phyloP scores from a whole-genome alignment of 2,888 invertebrate genomes.

The Hyalella azteca region DNA sequence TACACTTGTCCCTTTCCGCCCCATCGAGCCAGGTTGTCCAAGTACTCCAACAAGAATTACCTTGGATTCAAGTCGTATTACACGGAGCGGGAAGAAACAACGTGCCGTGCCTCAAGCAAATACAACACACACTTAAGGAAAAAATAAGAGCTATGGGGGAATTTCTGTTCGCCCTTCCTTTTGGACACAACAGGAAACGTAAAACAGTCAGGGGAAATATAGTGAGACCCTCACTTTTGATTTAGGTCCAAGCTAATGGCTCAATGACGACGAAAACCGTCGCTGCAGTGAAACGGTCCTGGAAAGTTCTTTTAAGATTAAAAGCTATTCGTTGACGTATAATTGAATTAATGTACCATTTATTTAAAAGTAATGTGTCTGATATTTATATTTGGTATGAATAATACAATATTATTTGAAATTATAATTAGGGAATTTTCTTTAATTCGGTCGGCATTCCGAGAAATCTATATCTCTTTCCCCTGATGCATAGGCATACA shows the following conservation, averaged over 20 bases:
- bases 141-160: constrained; percentile 1
- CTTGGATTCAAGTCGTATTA: constrained; percentile 1
- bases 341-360: no score
- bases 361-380: no score
- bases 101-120: not conserved
- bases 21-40: not conserved
- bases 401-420: no score
- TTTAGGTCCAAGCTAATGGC: not conserved
- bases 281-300: no score
- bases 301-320: no score
- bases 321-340: no score
- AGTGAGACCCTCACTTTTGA: constrained; percentile 3
- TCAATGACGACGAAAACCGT: not conserved
- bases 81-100: not conserved
- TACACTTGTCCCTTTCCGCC: constrained; percentile 24
- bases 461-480: no score
- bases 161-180: not conserved
- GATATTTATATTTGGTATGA: no score
- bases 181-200: not conserved
- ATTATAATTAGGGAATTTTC: no score
- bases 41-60: not conserved
- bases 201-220: constrained; percentile 4
- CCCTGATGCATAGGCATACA: no score
- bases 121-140: not conserved
- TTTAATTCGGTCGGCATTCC: no score